phyloP scores from a whole-genome alignment of 64 coral and sea anemone species.

The Montipora cactus region DNA sequence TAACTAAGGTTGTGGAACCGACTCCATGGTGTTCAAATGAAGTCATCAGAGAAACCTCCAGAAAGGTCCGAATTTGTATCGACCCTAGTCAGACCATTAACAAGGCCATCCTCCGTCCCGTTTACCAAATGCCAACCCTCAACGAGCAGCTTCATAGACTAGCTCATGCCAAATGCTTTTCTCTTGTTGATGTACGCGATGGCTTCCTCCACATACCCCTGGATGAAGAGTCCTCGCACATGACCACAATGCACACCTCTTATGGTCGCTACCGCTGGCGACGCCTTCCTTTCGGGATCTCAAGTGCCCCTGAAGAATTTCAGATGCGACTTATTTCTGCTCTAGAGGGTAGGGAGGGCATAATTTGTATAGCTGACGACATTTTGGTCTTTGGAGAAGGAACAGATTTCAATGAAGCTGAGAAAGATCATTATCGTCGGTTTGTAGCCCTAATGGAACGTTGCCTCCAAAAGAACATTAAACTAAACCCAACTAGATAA shows the following conservation, averaged over 20 bases:
- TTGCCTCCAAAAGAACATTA: conserved; percentile 48
- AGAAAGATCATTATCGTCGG: conserved; percentile 58
- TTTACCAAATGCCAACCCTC: too few relatives aligned
- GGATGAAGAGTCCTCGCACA: conserved; percentile 58
- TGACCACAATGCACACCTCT: conserved; percentile 76
- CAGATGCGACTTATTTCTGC: conserved; percentile 49
- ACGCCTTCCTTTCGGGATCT: conserved; percentile 59
- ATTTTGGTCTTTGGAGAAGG: conserved; percentile 71
- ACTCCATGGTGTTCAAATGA: too few relatives aligned
- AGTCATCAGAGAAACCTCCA: conserved; percentile 20
- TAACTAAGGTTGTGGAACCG: too few relatives aligned
- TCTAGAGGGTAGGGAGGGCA: conserved; percentile 52
- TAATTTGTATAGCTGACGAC: conserved; percentile 46
- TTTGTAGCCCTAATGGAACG: conserved; percentile 54
- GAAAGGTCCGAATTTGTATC: background rate
- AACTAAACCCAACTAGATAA: conserved; percentile 38
- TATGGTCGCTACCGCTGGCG: conserved; percentile 68
- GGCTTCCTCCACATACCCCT: background rate
- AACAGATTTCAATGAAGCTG: background rate
- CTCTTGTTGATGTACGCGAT: too few relatives aligned
- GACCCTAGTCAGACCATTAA: too few relatives aligned
- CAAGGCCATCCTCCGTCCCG: too few relatives aligned
- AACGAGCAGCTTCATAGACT: too few relatives aligned
- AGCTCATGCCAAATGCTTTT: too few relatives aligned
- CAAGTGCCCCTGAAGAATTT: conserved; percentile 29